Evolutionary conservation across 2,888 invertebrate species (phyloP).

Genomic region (Rosalia funebris): DNA sequence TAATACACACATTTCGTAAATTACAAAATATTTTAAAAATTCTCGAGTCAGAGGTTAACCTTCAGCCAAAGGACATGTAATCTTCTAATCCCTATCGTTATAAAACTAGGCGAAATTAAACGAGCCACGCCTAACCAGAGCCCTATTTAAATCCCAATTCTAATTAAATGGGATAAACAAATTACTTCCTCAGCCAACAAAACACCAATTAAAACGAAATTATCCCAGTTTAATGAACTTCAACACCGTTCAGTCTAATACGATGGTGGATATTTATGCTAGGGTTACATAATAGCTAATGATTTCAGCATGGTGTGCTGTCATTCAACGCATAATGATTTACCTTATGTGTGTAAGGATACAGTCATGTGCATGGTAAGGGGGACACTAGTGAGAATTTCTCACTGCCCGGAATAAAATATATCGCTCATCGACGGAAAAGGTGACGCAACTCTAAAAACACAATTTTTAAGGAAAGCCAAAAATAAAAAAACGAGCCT

Average conservation of each 20-base stretch:
- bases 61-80: no score
- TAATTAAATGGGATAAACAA: conserved; percentile 19
- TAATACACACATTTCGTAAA: no score
- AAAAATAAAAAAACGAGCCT: no score
- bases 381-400: no score
- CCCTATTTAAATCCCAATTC: conserved; percentile 11
- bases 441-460: no score
- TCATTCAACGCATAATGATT: conserved; percentile 6
- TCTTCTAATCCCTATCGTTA: no score
- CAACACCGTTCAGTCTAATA: conserved; percentile 4
- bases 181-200: conserved; percentile 7
- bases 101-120: background rate
- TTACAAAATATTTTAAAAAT: no score
- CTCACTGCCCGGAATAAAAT: no score
- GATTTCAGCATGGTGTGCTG: background rate
- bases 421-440: no score
- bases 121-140: background rate
- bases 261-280: background rate
- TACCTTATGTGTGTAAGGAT: conserved; percentile 2
- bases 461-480: no score
- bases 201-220: conserved; percentile 15
- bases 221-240: conserved; percentile 20
- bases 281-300: conserved; percentile 3
- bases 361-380: no score
- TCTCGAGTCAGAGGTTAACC: no score